Percentiles rank a stretch among this genome's conserved stretches.
These are phyloP conservation scores for Sialis fuliginosa DNA, from an alignment of 2,888 invertebrate species.

Conservation along the genomic window DNA sequence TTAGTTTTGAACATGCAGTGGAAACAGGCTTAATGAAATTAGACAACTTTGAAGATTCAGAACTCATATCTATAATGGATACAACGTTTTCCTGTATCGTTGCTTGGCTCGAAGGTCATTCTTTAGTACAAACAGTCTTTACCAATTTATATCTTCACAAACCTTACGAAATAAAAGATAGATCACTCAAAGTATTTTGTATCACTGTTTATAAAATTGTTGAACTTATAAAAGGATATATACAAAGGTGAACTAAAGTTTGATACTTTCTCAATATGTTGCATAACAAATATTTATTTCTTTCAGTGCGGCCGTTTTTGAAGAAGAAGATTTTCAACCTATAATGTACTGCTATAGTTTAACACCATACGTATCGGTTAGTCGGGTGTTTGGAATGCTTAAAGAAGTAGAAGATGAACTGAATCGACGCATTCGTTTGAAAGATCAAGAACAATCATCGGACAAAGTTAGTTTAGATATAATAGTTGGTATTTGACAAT, in stretches of 20 bases:
- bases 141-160: slow-evolving; percentile 91
- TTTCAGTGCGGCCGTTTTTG: slow-evolving; percentile 64
- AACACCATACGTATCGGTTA: slow-evolving; percentile 65
- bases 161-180: slow-evolving; percentile 68
- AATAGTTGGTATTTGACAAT: too few species aligned
- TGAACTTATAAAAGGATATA: slow-evolving; percentile 75
- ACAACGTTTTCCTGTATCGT: slow-evolving; percentile 85
- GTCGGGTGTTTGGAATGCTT: slow-evolving; percentile 62
- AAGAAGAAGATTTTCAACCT: slow-evolving; percentile 94
- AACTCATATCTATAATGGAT: slow-evolving; percentile 87
- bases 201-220: slow-evolving; percentile 76
- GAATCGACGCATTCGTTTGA: slow-evolving; percentile 41
- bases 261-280: too few species aligned
- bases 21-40: slow-evolving; percentile 64
- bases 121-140: slow-evolving; percentile 91
- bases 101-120: slow-evolving; percentile 95
- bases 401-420: slow-evolving; percentile 85
- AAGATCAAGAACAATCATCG: slow-evolving; percentile 7
- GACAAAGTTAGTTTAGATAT: neutral
- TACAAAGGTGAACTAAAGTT: slow-evolving; percentile 44
- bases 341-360: slow-evolving; percentile 79
- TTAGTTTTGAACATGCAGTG: slow-evolving; percentile 75
- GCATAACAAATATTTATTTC: slow-evolving; percentile 1
- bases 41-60: slow-evolving; percentile 52
- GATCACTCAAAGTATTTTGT: slow-evolving; percentile 69